These are phyloP conservation scores for Labrus mixtus DNA, from an alignment of 2,113 vertebrate genomes.

Conservation along the genomic window DNA sequence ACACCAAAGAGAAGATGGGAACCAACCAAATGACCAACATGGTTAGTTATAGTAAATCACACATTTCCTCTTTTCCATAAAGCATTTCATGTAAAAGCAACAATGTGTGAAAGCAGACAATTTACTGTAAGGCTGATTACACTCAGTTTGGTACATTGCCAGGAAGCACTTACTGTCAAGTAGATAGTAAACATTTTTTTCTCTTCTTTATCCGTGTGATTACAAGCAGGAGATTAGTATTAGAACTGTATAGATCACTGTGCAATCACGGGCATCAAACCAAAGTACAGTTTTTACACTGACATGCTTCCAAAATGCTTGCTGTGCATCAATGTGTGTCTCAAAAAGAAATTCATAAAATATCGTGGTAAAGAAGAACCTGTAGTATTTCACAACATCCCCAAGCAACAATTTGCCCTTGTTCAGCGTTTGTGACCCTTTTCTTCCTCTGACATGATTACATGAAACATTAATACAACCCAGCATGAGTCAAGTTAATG, in stretches of 20 bases:
- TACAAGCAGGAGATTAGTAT: conserved; percentile 27
- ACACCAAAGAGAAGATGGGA: too few species aligned
- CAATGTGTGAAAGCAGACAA: background rate
- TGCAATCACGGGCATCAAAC: conserved; percentile 7
- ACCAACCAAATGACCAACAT: too few species aligned
- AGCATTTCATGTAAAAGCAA: background rate
- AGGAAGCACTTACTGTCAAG: conserved; percentile 20
- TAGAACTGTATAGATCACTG: background rate
- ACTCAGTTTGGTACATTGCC: conserved; percentile 8
- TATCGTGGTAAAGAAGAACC: too few species aligned
- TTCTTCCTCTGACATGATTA: background rate
- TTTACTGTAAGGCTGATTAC: conserved; percentile 13
- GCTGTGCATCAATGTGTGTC: background rate
- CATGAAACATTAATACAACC: conserved; percentile 6
- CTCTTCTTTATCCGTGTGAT: conserved; percentile 37
- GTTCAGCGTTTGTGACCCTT: background rate
- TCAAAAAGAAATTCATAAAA: background rate
- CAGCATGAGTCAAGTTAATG: conserved; percentile 5
- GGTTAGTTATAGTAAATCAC: background rate
- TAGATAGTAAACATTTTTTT: too few species aligned
- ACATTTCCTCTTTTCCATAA: background rate
- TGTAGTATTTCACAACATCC: background rate
- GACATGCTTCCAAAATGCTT: conserved; percentile 3
- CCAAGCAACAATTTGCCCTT: background rate
- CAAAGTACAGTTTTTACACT: conserved; percentile 5